These are phyloP conservation scores for Erethizon dorsatum DNA, from an alignment of 2,797 vertebrate genomes.

Conservation along the genomic window DNA sequence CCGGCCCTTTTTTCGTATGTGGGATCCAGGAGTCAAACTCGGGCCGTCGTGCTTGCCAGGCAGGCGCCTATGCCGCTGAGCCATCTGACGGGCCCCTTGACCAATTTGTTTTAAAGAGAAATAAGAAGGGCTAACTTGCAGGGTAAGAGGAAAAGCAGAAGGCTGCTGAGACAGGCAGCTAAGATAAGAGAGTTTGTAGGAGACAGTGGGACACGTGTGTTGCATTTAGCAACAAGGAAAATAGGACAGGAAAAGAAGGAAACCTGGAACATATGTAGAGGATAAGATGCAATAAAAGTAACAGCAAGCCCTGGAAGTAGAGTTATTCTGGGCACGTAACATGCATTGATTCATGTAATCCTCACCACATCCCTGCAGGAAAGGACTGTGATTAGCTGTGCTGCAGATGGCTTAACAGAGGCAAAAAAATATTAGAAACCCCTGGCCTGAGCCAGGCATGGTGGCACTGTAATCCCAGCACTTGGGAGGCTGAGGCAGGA, in stretches of 20 bases:
- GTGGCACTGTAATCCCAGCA: neutral
- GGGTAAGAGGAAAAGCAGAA: neutral
- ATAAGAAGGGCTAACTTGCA: neutral
- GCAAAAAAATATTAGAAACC: neutral
- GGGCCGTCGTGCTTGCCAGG: no score
- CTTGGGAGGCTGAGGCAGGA: neutral
- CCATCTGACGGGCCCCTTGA: neutral
- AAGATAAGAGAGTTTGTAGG: neutral
- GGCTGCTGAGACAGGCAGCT: neutral
- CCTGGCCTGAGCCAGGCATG: neutral
- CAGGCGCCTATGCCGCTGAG: no score
- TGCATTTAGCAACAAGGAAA: neutral
- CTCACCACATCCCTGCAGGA: neutral
- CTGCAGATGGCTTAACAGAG: neutral
- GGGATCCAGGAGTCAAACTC: no score
- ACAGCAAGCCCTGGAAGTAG: neutral
- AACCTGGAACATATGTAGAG: accelerated
- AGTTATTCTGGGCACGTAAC: neutral
- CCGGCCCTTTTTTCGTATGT: no score
- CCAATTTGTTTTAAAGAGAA: neutral
- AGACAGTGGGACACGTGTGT: neutral
- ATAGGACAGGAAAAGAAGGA: neutral
- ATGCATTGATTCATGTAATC: neutral
- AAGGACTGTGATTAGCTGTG: neutral
- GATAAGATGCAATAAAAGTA: neutral